A percentile compares a stretch with the other conserved stretches of the same genome.
phyloP scores from a whole-genome alignment of 1,140 invertebrate genomes.

The Stegodyphus dumicola region DNA sequence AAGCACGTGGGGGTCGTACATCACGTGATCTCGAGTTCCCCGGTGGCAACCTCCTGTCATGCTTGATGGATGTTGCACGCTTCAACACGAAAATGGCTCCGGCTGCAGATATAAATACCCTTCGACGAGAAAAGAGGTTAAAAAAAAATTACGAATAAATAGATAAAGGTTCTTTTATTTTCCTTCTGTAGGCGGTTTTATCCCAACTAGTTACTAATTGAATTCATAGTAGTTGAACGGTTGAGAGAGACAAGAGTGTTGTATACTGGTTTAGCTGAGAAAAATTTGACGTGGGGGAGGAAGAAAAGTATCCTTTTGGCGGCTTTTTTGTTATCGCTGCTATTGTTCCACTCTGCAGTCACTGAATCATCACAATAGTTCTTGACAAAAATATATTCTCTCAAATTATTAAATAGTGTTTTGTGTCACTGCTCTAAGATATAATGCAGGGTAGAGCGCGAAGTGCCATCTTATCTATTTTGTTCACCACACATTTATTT shows the following conservation, averaged over 20 bases:
- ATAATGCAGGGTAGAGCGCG: too few species aligned
- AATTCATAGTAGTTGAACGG: not conserved
- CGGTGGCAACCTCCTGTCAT: constrained; percentile 43
- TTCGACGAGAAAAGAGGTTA: not conserved
- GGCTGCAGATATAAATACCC: constrained; percentile 43
- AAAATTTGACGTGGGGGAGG: too few species aligned
- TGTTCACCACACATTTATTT: too few species aligned
- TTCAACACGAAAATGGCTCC: constrained; percentile 53
- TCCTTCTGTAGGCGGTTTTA: not conserved
- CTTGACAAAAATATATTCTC: too few species aligned
- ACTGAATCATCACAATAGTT: too few species aligned
- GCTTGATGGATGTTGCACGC: constrained; percentile 47
- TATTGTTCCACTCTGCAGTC: too few species aligned
- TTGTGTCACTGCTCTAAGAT: too few species aligned
- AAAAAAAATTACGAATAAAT: constrained; percentile 18
- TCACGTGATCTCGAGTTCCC: constrained; percentile 50
- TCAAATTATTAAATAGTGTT: too few species aligned
- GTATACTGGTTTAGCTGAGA: not conserved
- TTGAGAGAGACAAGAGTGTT: not conserved
- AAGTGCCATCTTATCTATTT: too few species aligned
- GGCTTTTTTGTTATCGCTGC: too few species aligned
- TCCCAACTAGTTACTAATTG: constrained; percentile 28
- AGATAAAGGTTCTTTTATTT: not conserved
- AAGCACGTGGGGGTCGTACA: constrained; percentile 44
- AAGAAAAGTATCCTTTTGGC: too few species aligned